phyloP scores from a whole-genome alignment of 1,140 invertebrate species.

The Cecropterus lyciades region DNA sequence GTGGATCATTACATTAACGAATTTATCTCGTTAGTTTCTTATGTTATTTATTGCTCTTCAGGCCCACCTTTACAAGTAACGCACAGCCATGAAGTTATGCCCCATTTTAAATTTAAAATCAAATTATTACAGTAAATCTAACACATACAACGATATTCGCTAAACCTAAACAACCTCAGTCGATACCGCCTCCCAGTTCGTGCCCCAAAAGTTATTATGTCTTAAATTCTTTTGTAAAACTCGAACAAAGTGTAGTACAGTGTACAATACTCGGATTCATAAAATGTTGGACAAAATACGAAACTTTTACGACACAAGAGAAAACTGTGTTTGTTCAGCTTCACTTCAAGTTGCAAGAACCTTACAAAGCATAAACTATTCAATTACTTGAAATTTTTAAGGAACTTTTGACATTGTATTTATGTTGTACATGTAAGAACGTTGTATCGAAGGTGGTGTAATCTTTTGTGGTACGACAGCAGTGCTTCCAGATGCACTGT shows the following conservation, averaged over 20 bases:
- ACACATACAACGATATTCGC: slow-evolving; percentile 4
- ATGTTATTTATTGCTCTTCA: too few relatives aligned
- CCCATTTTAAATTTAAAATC: not conserved
- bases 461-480: too few relatives aligned
- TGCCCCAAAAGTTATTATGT: slow-evolving; percentile 28
- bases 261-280: slow-evolving; percentile 32
- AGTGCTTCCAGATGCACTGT: too few relatives aligned
- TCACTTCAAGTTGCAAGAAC: slow-evolving; percentile 2
- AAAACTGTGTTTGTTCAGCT: slow-evolving; percentile 30
- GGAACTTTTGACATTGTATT: not conserved
- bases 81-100: too few relatives aligned
- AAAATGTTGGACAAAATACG: slow-evolving; percentile 34
- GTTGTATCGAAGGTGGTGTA: too few relatives aligned
- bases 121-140: not conserved
- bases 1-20: too few relatives aligned
- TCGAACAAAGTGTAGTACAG: slow-evolving; percentile 20
- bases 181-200: slow-evolving; percentile 15
- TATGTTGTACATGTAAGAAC: not conserved
- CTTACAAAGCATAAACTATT: slow-evolving; percentile 21
- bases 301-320: slow-evolving; percentile 30
- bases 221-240: slow-evolving; percentile 23
- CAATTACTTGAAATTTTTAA: slow-evolving; percentile 13
- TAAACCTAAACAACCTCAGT: slow-evolving; percentile 11
- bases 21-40: too few relatives aligned
- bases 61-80: too few relatives aligned